These are phyloP conservation scores for Lypha dubia DNA, from an alignment of 2,888 invertebrate species.

Conservation along the genomic window DNA sequence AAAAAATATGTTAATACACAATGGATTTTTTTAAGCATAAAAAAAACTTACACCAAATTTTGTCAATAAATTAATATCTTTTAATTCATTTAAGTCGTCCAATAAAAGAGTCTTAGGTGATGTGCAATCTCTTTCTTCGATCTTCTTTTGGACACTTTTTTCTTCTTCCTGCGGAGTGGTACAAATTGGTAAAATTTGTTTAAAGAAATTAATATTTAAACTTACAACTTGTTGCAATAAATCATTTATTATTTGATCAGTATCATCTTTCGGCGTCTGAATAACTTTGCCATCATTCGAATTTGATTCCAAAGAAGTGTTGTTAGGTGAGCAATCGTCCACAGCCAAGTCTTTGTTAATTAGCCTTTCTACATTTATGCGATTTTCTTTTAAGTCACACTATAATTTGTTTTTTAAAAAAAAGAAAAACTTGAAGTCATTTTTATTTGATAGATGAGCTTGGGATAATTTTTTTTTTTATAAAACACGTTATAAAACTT, in stretches of 20 bases:
- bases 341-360: constrained; percentile 28
- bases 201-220: neutral
- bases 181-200: neutral
- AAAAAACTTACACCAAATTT: constrained; percentile 67
- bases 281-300: neutral
- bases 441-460: too few relatives aligned
- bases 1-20: neutral
- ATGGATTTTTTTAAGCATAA: neutral
- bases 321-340: constrained; percentile 9
- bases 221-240: constrained; percentile 62
- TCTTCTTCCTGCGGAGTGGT: constrained; percentile 20
- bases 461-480: too few relatives aligned
- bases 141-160: neutral
- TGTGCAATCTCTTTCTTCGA: neutral
- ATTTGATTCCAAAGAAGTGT: constrained; percentile 23
- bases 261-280: neutral
- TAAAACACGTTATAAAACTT: too few relatives aligned
- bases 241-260: constrained; percentile 13
- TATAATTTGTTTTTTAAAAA: constrained; percentile 25
- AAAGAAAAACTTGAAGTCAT: too few relatives aligned
- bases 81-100: constrained; percentile 39
- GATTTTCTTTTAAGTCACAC: constrained; percentile 65
- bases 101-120: neutral
- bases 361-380: constrained; percentile 52
- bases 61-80: constrained; percentile 55